Evolutionary conservation across 2,888 invertebrate species (phyloP), one percentile per base, ranked within the genome.

Genomic region (Mythimna vitellina): DNA sequence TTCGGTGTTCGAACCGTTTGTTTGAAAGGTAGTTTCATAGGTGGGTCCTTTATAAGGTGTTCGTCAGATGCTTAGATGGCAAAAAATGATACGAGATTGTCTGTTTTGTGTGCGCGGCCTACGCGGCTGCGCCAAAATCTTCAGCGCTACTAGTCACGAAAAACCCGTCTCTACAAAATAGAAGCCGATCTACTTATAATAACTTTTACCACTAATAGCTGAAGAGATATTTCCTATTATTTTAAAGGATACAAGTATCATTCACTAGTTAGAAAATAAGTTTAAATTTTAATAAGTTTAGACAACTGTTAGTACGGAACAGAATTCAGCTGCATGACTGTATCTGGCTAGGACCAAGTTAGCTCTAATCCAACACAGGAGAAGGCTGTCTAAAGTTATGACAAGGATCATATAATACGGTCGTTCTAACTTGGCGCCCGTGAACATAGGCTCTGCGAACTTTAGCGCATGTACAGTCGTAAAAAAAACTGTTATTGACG

Each of bases 41-140:
- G 35, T 51, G 20, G 7, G 2, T 35, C 65, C 9, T 46, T 12
- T 29, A 0, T 35, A 51, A 49, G 51, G 7, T 51, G 20, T 29
- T 51, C 49, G n/a, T n/a, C 49, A 46, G 46, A 35, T 9, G 35
- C 8, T 8, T 35, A 32, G 32, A 46, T 22, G 35, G 10, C 12
- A 57, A 10, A 32, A 17, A 29, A 22, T 17, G 3, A 32, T 32
- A 58, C 32, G 10, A 58, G 20, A 58, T 20, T 32, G 1, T 32
- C n/a, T 10, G 32, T 58, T 32, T 58, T n/a, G n/a, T 17, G 57
- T 46, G 46, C 46, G 46, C 29, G 22, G 66, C 29, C 58, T 58
- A 65, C 29, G 22, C 29, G 42, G 42, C 25, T 70, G 20, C 73
- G 73, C 63, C 29, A 38, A 74, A 51, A 29, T 60, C 25, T 14